Conservation (phyloP, 2,888 invertebrate genomes). For the Monochamus alternatus region DNA sequence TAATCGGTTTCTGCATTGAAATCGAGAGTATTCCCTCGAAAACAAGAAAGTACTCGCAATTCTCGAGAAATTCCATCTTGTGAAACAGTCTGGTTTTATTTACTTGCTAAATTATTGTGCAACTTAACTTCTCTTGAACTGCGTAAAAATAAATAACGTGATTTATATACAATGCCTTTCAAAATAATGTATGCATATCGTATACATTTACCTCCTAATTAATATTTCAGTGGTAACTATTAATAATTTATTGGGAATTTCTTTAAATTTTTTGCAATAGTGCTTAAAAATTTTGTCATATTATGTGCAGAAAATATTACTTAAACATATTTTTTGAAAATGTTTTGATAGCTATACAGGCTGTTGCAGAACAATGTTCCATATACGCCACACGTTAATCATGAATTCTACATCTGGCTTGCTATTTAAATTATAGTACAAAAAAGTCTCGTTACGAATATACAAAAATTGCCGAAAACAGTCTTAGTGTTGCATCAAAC, state of each 20-base stretch:
- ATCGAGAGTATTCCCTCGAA: not conserved
- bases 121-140: conserved; percentile 38
- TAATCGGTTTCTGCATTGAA: not conserved
- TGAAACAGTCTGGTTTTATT: conserved; percentile 24
- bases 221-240: not conserved
- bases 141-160: conserved; percentile 8
- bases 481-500: too few relatives aligned
- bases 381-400: too few relatives aligned
- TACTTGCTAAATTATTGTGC: conserved; percentile 1
- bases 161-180: not conserved
- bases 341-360: too few relatives aligned
- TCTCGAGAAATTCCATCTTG: conserved; percentile 28
- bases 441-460: too few relatives aligned
- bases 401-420: too few relatives aligned
- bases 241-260: not conserved
- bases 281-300: too few relatives aligned
- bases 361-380: too few relatives aligned
- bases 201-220: not conserved
- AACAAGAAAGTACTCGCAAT: conserved; percentile 5
- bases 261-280: too few relatives aligned
- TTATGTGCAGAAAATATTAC: too few relatives aligned
- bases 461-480: too few relatives aligned
- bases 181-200: not conserved
- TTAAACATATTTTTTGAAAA: too few relatives aligned
- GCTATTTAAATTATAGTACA: too few relatives aligned